Conservation (phyloP, 2,113 vertebrate genomes). For the Paedocypris sp. region DNA sequence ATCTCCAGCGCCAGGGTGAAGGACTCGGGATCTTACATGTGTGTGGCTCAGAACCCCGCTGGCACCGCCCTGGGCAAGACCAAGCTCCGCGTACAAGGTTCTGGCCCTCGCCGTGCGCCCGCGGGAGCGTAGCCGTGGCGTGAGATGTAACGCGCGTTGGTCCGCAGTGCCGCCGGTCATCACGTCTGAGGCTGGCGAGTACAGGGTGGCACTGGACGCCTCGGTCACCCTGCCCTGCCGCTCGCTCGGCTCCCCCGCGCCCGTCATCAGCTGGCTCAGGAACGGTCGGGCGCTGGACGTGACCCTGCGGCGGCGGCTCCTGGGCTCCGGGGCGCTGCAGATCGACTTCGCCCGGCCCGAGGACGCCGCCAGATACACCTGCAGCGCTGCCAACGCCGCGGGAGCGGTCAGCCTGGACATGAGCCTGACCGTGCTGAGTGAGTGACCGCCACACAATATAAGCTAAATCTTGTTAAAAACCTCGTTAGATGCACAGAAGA, state of each 20-base stretch:
- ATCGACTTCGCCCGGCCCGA: constrained; percentile 69
- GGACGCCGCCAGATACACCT: constrained; percentile 76
- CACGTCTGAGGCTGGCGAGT: constrained; percentile 52
- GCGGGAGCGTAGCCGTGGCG: too few species aligned
- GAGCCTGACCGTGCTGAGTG: constrained; percentile 73
- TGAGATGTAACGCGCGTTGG: too few species aligned
- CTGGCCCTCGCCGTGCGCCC: too few species aligned
- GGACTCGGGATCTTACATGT: constrained; percentile 84
- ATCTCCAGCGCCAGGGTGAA: constrained; percentile 69
- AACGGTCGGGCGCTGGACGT: constrained; percentile 64
- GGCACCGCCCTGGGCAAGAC: constrained; percentile 89
- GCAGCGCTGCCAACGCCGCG: constrained; percentile 71
- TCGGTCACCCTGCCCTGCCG: constrained; percentile 76
- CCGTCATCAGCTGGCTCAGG: constrained; percentile 76
- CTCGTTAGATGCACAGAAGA: too few species aligned
- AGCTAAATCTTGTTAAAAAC: neutral
- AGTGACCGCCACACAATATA: constrained; percentile 31
- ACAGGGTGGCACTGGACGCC: constrained; percentile 66
- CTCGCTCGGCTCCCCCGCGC: constrained; percentile 68
- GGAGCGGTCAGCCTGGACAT: constrained; percentile 64
- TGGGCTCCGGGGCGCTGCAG: constrained; percentile 77
- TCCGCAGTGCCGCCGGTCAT: constrained; percentile 79
- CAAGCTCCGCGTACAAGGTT: constrained; percentile 89
- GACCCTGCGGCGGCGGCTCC: constrained; percentile 64
- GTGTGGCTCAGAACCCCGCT: constrained; percentile 88